Base-by-base conservation (phyloP, 2,888 invertebrate species). In the Phengaris arion region DNA sequence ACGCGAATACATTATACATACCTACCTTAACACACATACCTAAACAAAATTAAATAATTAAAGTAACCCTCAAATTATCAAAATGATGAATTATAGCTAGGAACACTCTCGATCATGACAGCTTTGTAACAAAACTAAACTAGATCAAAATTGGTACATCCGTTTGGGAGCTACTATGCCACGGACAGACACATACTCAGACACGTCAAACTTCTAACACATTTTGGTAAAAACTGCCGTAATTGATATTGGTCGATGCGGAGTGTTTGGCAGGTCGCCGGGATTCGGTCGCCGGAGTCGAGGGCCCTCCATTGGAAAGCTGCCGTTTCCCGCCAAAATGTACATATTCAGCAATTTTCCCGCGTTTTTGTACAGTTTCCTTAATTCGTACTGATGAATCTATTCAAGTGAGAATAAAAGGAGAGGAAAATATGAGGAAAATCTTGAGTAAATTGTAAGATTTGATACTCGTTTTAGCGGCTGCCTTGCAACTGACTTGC, bases 221-320 rank as follows among this genome's bases (percentile, higher is more conserved):
- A 4, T 22, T 57, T 64, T 64, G 9, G 64, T 45, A 35, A 35
- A 22, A 64, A 22, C 7, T 64, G 35, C 6, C 35, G 64, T 64
- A 64, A 64, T 64, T 64, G 64, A 64, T 64, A 64, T 64, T 35
- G 64, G 35, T 52, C 10, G 9, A 9, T 52, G 2, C 12, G 13
- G 64, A 64, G 35, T 45, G 64, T 64, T 64, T 64, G 64, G 6
- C 35, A 12, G 35, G 10, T 48, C 6, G 48, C 35, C 7, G 8
- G 10, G 6, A 0, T 6, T 4, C 7, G 8, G 57, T 48, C 48
- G 48, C 9, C 9, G 59, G 35, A 5, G 35, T 45, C 64, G 7
- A 69, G 69, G 48, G 69, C n/a, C 69, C 69, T 69, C 69, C 69
- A 69, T n/a, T 69, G 69, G 69, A 69, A 69, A 69, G 48, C 35